phyloP scores from a whole-genome alignment of 2,113 vertebrate species.

The Nanorana parkeri region DNA sequence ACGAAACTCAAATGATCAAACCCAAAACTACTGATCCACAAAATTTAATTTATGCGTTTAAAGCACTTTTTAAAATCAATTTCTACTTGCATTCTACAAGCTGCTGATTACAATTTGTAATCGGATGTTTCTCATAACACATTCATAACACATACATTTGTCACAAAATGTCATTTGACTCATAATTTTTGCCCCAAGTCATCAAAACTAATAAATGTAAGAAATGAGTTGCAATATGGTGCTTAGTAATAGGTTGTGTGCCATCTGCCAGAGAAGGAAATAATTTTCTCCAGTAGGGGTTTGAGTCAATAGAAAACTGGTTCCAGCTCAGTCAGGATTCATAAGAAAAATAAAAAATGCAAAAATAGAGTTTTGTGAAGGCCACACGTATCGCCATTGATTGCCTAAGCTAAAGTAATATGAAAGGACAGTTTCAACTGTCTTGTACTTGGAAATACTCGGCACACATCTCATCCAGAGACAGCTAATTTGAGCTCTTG shows the following conservation, averaged over 20 bases:
- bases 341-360: not conserved
- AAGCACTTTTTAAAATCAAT: no score
- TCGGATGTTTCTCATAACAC: no score
- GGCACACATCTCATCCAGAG: no score
- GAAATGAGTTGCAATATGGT: constrained; percentile 36
- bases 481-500: no score
- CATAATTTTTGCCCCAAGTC: constrained; percentile 18
- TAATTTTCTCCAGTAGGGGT: not conserved
- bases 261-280: constrained; percentile 32
- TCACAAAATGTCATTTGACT: constrained; percentile 4
- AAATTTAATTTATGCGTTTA: no score
- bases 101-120: no score
- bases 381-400: not conserved
- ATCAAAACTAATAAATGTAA: constrained; percentile 28
- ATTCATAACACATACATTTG: not conserved
- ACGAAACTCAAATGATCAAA: no score
- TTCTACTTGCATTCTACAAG: no score
- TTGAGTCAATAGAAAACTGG: constrained; percentile 28
- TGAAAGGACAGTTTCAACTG: no score
- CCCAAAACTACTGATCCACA: no score
- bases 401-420: no score
- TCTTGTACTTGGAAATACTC: no score
- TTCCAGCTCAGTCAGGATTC: not conserved
- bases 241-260: constrained; percentile 12
- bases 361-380: not conserved